Conservation (phyloP, 2,113 vertebrate species). For the Mola mola region DNA sequence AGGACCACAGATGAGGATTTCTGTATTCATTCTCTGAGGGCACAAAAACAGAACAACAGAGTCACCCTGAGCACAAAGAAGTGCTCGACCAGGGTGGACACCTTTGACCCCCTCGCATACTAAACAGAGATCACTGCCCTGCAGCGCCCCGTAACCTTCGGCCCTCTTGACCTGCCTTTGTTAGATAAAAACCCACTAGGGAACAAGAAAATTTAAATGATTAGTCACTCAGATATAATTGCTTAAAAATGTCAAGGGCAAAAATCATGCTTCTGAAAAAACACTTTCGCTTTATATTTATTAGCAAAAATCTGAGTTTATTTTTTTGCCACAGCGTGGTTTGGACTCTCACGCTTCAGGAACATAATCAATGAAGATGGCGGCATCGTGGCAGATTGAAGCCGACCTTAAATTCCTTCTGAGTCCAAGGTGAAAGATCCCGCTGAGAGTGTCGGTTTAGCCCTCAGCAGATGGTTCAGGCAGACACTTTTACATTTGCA, state of each 20-base stretch:
- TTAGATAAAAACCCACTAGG: constrained; percentile 18
- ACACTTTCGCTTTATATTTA: neutral
- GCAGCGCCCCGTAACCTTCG: constrained; percentile 11
- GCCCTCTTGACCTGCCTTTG: neutral
- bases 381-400: constrained; percentile 1
- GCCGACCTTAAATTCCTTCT: constrained; percentile 14
- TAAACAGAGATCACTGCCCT: constrained; percentile 6
- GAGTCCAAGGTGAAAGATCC: constrained; percentile 20
- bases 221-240: neutral
- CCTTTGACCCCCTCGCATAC: constrained; percentile 23
- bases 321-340: neutral
- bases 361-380: neutral
- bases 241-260: neutral
- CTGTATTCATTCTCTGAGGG: constrained; percentile 41
- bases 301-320: neutral
- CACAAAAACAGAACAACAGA: constrained; percentile 24
- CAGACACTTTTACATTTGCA: constrained; percentile 25
- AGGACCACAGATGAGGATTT: too few species aligned
- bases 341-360: constrained; percentile 6
- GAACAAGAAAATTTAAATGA: constrained; percentile 1
- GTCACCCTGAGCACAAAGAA: constrained; percentile 12
- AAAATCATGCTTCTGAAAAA: neutral
- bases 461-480: constrained; percentile 40
- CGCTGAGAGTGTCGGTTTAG: constrained; percentile 19
- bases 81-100: constrained; percentile 16